Conservation (phyloP, 2,888 invertebrate genomes). For the Elmis aenea region DNA sequence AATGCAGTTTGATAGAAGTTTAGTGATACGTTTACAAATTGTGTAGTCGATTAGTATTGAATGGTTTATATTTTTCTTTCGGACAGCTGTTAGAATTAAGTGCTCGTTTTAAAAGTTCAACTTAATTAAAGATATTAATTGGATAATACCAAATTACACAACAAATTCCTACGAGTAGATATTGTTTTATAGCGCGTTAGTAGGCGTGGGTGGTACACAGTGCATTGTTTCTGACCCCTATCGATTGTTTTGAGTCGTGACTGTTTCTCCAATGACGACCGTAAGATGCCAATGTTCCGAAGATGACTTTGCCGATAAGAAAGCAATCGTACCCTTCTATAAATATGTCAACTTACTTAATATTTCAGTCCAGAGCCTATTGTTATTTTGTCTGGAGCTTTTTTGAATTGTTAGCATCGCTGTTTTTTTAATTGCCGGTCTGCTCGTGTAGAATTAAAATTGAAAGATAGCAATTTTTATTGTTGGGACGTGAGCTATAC, state of each 20-base stretch:
- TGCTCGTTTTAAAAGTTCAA: too few species aligned
- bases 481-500: slow-evolving; percentile 1
- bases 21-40: too few species aligned
- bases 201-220: slow-evolving; percentile 8
- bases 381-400: slow-evolving; percentile 8
- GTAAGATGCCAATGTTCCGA: too few species aligned
- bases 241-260: slow-evolving; percentile 15
- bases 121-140: too few species aligned
- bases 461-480: slow-evolving; percentile 4
- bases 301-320: too few species aligned
- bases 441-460: slow-evolving; percentile 2
- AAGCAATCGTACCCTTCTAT: slow-evolving; percentile 4
- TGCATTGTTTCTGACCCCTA: slow-evolving; percentile 11
- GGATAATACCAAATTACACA: too few species aligned
- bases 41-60: too few species aligned
- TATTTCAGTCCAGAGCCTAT: slow-evolving; percentile 7
- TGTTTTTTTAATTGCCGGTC: slow-evolving; percentile 9
- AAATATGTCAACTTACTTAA: slow-evolving; percentile 6
- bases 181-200: slow-evolving; percentile 14
- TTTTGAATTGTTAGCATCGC: slow-evolving; percentile 4
- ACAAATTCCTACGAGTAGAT: slow-evolving; percentile 9
- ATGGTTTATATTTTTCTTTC: too few species aligned
- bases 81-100: too few species aligned
- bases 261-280: slow-evolving; percentile 12
- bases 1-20: too few species aligned